Percentiles rank a stretch among this genome's conserved stretches.
Evolutionary conservation across 2,113 vertebrate species (phyloP).

Genomic region (Cranoglanis bouderius): DNA sequence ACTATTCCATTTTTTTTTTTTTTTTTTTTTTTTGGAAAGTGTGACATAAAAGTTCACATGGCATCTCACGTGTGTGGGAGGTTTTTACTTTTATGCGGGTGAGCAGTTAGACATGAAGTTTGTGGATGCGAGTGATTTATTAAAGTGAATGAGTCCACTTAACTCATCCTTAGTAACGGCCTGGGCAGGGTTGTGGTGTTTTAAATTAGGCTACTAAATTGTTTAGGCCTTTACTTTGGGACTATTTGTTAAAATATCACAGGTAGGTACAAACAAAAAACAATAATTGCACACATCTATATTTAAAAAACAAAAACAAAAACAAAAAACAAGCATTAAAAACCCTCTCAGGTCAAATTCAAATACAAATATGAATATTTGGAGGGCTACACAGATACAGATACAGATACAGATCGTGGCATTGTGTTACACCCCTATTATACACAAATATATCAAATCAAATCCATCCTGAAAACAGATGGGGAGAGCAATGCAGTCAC

Average conservation of each 20-base stretch:
- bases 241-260: background rate
- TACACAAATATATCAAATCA: constrained; percentile 14
- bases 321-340: too few species aligned
- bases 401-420: background rate
- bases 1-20: too few species aligned
- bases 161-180: background rate
- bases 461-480: background rate
- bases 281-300: background rate
- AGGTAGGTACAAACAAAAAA: background rate
- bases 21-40: background rate
- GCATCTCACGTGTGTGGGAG: background rate
- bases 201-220: background rate
- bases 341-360: background rate
- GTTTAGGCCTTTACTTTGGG: background rate
- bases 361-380: background rate
- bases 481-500: background rate
- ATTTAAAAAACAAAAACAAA: background rate
- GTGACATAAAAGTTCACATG: background rate
- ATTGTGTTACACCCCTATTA: background rate
- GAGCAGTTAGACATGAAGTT: background rate
- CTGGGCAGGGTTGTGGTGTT: background rate
- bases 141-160: background rate
- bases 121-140: background rate
- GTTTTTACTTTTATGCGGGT: background rate
- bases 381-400: background rate